Base-by-base conservation (phyloP, 2,888 invertebrate species). In the Ligdia adustata region DNA sequence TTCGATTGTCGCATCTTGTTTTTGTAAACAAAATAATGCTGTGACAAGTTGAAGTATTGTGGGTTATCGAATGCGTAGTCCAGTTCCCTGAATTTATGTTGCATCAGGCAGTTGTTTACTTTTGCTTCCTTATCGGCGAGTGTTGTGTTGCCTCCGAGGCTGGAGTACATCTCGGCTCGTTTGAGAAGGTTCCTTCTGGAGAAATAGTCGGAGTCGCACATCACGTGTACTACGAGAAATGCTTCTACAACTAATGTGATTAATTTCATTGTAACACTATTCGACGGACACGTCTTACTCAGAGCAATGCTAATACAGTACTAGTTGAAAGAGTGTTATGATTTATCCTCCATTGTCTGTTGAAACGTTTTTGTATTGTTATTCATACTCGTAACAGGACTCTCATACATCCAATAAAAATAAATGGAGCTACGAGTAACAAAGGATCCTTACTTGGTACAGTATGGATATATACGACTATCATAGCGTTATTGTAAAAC, bases 21-120 rank as follows among this genome's bases (percentile, higher is more conserved):
- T 62, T 92, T 92, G 1, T 92, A 92, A 1, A 83, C 70, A 65
- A 95, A 93, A 62, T 94, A 94, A 68, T 94, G 94, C 13, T 87
- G 86, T 0, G 94, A 91, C 1, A 95, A 93, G 27, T 92, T 90
- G 69, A 93, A 95, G 11, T 86, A 77, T 44, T 85, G 80, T 0
- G 92, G 92, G 48, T 92, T 80, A n/a, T 78, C 67, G 58, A 90
- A 84, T 40, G 92, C 92, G 60, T 89, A 85, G 6, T 91, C 73
- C 11, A 91, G 67, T 70, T 94, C 94, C 1, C 72, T 57, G 9
- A 77, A 72, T 64, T 94, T 94, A 27, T 84, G 80, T 22, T 66
- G 63, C 93, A 93, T 93, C 7, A 94, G 76, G 7, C 93, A 86
- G 29, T 85, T 74, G 69, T 93, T 93, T 29, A 92, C 92, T 1